Percentiles rank a stretch among this genome's conserved stretches.
Conservation (phyloP, 2,888 invertebrate genomes). For the Eurois occulta region DNA sequence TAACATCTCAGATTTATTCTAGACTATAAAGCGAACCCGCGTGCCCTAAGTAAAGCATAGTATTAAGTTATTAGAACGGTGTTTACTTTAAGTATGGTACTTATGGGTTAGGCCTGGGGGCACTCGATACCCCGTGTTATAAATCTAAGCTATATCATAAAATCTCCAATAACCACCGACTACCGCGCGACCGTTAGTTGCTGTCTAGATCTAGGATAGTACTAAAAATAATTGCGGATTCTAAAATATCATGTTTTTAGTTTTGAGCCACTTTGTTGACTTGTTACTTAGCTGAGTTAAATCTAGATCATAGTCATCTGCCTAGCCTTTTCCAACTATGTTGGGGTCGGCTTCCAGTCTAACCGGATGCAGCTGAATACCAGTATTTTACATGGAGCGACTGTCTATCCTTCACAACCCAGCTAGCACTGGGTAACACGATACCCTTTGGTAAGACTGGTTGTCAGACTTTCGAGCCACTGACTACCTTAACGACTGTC, state of each 20-base stretch:
- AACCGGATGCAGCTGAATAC: no score
- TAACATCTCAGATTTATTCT: constrained; percentile 25
- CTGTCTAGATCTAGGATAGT: constrained; percentile 54
- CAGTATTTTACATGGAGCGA: no score
- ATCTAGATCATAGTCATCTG: no score
- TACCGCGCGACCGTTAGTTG: constrained; percentile 69
- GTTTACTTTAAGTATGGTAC: constrained; percentile 74
- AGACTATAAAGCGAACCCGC: constrained; percentile 32
- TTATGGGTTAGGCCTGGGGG: constrained; percentile 68
- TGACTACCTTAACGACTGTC: no score
- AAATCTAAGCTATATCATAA: constrained; percentile 77
- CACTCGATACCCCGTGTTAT: constrained; percentile 65
- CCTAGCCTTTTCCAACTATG: no score
- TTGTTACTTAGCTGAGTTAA: background rate
- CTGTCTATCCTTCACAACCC: no score
- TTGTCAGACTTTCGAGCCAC: no score
- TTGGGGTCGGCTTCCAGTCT: no score
- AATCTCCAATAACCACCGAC: constrained; percentile 74
- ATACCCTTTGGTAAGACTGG: no score
- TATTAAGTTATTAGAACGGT: constrained; percentile 75
- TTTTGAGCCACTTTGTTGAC: constrained; percentile 28
- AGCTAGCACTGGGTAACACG: no score
- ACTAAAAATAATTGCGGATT: constrained; percentile 61
- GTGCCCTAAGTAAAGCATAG: constrained; percentile 58
- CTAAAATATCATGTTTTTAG: constrained; percentile 59